These are phyloP conservation scores for Megaleporinus macrocephalus DNA, from an alignment of 2,113 vertebrate species.

Conservation along the genomic window DNA sequence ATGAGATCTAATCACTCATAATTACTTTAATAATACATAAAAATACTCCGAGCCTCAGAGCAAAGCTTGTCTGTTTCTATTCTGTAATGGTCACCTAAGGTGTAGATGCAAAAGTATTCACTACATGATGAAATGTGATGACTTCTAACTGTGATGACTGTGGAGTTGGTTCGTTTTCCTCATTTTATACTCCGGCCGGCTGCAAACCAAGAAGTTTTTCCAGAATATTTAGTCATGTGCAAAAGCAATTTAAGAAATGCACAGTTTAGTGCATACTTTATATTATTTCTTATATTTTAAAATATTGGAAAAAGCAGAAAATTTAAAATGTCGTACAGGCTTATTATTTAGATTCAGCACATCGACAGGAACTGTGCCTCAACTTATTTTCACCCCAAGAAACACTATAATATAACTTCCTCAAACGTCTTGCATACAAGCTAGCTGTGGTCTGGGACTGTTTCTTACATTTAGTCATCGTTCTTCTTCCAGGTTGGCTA, in stretches of 20 bases:
- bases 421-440: too few relatives aligned
- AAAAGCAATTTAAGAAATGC: too few relatives aligned
- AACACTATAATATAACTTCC: too few relatives aligned
- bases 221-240: background rate
- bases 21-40: background rate
- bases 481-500: background rate
- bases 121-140: conserved; percentile 23
- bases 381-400: too few relatives aligned
- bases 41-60: background rate
- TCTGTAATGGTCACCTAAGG: background rate
- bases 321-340: too few relatives aligned
- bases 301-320: too few relatives aligned
- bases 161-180: conserved; percentile 26
- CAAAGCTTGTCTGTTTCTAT: background rate
- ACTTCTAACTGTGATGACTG: conserved; percentile 38
- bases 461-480: background rate
- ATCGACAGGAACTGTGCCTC: too few relatives aligned
- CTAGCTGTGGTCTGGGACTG: background rate
- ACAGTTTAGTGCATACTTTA: too few relatives aligned
- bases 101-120: background rate
- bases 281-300: too few relatives aligned
- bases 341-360: too few relatives aligned
- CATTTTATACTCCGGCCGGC: background rate
- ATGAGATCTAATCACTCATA: background rate
- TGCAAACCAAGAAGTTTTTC: background rate